Evolutionary conservation across 2,797 vertebrate species (phyloP), one percentile per base, ranked within the genome.

Genomic region (Pipistrellus kuhlii): DNA sequence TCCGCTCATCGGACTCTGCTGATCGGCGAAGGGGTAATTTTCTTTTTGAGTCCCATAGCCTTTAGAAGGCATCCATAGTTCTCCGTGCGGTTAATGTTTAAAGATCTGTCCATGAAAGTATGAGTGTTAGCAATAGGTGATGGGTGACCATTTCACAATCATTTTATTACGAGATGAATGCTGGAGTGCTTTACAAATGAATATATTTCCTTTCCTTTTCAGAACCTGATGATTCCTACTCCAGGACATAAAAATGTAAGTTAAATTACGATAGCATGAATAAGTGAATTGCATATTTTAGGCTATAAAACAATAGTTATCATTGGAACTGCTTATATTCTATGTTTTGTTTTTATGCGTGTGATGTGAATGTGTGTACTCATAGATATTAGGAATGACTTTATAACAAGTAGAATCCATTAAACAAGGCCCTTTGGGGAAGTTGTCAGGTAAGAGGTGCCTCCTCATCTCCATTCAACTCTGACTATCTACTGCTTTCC

Each of bases 211-310:
- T 96, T 95, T 97, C 0, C 88, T 96, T 98, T 98, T 94, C 95
- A 98, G 98, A 97, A 51, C 41, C 81, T 94, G 85, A 98, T 94
- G 96, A 98, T 98, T 91, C 97, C 97, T 94, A 98, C 97, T 88
- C 98, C 98, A 20, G 75, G 76, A 30, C 59, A 98, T 27, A 88
- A 96, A 90, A 90, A 97, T 41, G 98, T 98, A 97, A 98, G 98
- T 98, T 94, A 85, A 77, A 57, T 66, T 46, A 75, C 7, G 27
- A 80, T 12, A 41, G 68, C 5, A n/a, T 62, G 18, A 72, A 38
- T 57, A 76, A 85, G 32, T 35, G 51, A 53, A 73, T 80, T 75
- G 68, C 66, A 3, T 55, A 68, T 86, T 64, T 81, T 78, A 90
- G 85, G 55, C 27, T 46, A 0, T n/a, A 68, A 14, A 46, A 35